Percentiles rank a stretch among this genome's conserved stretches.
phyloP scores from a whole-genome alignment of 2,797 vertebrate species.

The Iguana delicatissima region DNA sequence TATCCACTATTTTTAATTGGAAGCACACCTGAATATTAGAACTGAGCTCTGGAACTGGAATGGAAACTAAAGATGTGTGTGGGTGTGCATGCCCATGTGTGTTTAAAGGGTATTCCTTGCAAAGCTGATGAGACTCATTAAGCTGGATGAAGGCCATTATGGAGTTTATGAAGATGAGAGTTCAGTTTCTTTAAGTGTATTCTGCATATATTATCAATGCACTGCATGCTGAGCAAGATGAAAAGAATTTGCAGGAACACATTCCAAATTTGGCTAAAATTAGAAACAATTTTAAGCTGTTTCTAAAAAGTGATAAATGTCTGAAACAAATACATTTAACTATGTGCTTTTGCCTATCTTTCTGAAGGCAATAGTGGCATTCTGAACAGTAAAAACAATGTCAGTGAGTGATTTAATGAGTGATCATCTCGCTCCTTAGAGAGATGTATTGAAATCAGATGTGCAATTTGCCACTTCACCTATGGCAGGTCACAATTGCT shows the following conservation, averaged over 20 bases:
- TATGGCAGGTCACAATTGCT: not conserved
- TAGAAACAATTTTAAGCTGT: conserved; percentile 21
- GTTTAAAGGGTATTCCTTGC: not conserved
- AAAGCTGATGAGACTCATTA: conserved; percentile 27
- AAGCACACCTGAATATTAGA: not conserved
- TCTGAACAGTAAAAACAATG: not conserved
- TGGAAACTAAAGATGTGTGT: not conserved
- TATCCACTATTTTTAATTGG: not conserved
- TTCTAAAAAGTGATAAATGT: conserved; percentile 1
- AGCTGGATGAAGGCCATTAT: conserved; percentile 5
- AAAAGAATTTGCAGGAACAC: conserved; percentile 9
- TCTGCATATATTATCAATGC: conserved; percentile 9
- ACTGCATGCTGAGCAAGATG: conserved; percentile 18
- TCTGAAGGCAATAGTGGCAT: conserved; percentile 17
- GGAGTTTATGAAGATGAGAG: conserved; percentile 13
- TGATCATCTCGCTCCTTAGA: not conserved
- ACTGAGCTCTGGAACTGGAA: not conserved
- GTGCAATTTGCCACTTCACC: not conserved
- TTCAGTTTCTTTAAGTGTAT: conserved; percentile 28
- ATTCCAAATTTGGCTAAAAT: conserved; percentile 8
- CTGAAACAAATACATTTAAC: not conserved
- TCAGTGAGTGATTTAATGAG: conserved; percentile 1
- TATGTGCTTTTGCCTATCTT: not conserved
- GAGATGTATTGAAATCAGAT: not conserved
- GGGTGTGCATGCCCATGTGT: not conserved